These are phyloP conservation scores for Drosophila guanche DNA, from an alignment of 1,140 invertebrate genomes.

Conservation along the genomic window DNA sequence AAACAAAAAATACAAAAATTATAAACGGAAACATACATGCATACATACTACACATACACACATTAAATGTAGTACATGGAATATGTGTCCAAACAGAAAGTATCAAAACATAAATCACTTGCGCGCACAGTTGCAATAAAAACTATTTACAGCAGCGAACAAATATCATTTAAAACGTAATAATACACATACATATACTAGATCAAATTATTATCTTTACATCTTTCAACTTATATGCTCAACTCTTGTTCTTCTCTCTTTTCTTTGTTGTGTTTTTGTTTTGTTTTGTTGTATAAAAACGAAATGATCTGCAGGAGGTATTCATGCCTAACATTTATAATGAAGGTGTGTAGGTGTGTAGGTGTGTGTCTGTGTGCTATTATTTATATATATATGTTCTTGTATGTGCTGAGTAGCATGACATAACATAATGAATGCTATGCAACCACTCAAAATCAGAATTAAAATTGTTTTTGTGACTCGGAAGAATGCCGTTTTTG, in stretches of 20 bases:
- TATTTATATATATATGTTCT: slow-evolving; percentile 27
- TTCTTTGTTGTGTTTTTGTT: slow-evolving; percentile 22
- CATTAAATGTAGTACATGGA: slow-evolving; percentile 37
- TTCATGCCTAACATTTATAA: slow-evolving; percentile 57
- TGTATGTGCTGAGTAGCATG: slow-evolving; percentile 38
- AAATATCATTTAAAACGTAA: slow-evolving; percentile 67
- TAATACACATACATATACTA: slow-evolving; percentile 57
- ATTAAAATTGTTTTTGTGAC: slow-evolving; percentile 1
- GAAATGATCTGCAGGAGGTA: slow-evolving; percentile 47
- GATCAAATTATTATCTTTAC: slow-evolving; percentile 48
- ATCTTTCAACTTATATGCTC: slow-evolving; percentile 57
- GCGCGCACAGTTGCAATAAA: slow-evolving; percentile 38
- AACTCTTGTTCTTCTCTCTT: slow-evolving; percentile 28
- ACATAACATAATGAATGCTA: slow-evolving; percentile 32
- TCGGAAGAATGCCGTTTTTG: slow-evolving; percentile 32
- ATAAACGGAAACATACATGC: slow-evolving; percentile 29
- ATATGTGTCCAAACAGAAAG: slow-evolving; percentile 29
- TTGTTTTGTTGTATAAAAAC: slow-evolving; percentile 74
- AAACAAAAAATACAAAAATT: slow-evolving; percentile 20
- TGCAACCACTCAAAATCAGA: neutral
- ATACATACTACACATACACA: neutral
- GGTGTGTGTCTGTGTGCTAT: slow-evolving; percentile 24
- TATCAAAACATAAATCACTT: slow-evolving; percentile 56
- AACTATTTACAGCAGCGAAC: slow-evolving; percentile 77
- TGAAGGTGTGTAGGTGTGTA: slow-evolving; percentile 35